phyloP scores from a whole-genome alignment of 2,888 invertebrate genomes.

The Salpingus planirostris region DNA sequence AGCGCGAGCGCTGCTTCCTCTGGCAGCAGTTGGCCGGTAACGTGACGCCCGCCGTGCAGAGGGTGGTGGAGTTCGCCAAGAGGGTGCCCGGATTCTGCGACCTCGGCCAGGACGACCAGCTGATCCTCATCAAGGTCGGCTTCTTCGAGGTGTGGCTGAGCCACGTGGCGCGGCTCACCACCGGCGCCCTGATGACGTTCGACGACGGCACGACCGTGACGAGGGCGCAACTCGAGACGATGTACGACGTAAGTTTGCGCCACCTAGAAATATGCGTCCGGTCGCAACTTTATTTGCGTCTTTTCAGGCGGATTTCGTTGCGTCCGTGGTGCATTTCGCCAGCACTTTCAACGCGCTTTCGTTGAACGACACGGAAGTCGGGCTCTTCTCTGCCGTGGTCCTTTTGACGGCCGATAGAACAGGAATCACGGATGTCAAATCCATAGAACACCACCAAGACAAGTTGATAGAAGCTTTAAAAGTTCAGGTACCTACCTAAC shows the following conservation, averaged over 20 bases:
- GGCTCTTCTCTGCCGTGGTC: conserved; percentile 78
- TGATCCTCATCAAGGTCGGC: conserved; percentile 91
- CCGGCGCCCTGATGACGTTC: conserved; percentile 70
- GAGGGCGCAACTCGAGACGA: conserved; percentile 71
- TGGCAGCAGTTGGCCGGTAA: conserved; percentile 83
- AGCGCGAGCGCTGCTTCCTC: conserved; percentile 52
- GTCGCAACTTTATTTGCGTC: not conserved
- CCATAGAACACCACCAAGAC: conserved; percentile 71
- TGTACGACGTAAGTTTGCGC: conserved; percentile 80
- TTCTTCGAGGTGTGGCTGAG: conserved; percentile 96
- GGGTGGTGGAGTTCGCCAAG: conserved; percentile 95
- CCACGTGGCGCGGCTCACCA: conserved; percentile 73
- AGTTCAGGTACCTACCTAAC: conserved; percentile 58
- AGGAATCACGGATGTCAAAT: conserved; percentile 71
- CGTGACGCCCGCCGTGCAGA: conserved; percentile 84
- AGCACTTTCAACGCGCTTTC: conserved; percentile 64
- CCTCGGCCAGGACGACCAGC: conserved; percentile 90
- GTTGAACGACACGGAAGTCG: conserved; percentile 83
- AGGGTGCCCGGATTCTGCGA: conserved; percentile 86
- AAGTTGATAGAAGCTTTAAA: conserved; percentile 80
- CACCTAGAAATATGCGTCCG: too few relatives aligned
- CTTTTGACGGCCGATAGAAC: conserved; percentile 72
- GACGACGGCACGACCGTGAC: conserved; percentile 83
- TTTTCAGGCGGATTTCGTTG: conserved; percentile 72
- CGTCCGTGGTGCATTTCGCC: conserved; percentile 73